These are phyloP conservation scores for Sclerurus mexicanus DNA, from an alignment of 2,113 vertebrate genomes.

Conservation along the genomic window DNA sequence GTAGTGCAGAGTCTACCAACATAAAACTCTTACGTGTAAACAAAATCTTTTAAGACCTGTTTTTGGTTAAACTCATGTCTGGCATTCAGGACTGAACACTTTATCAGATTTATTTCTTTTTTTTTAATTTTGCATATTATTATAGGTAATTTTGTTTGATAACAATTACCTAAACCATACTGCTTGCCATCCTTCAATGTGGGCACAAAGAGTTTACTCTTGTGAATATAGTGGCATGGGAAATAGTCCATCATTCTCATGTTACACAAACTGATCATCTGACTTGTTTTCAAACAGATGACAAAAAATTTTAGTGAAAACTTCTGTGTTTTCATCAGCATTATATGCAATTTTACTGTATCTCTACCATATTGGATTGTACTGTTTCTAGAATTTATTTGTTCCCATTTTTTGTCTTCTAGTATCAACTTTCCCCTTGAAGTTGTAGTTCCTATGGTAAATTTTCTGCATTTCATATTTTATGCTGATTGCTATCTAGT, in stretches of 20 bases:
- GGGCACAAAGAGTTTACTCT: background rate
- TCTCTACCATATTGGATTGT: background rate
- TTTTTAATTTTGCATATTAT: background rate
- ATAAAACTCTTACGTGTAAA: background rate
- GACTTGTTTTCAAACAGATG: background rate
- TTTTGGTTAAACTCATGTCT: background rate
- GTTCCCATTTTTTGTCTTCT: background rate
- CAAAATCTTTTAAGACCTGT: background rate
- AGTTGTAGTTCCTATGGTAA: background rate
- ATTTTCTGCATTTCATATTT: background rate
- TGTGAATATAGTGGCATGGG: background rate
- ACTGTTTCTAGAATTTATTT: background rate
- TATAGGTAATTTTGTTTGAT: background rate
- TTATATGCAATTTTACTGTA: background rate
- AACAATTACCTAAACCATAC: background rate
- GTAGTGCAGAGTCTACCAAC: background rate
- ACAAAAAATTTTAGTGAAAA: background rate
- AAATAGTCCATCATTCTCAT: background rate
- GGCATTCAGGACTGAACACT: background rate
- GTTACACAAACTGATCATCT: background rate
- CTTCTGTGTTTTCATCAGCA: background rate
- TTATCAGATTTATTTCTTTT: background rate
- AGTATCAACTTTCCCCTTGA: background rate
- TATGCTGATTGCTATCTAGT: background rate
- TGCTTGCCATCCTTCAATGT: background rate